Evolutionary conservation across 2,888 invertebrate genomes (phyloP), one percentile per base, ranked within the genome.

Genomic region (Campoplex capitator): DNA sequence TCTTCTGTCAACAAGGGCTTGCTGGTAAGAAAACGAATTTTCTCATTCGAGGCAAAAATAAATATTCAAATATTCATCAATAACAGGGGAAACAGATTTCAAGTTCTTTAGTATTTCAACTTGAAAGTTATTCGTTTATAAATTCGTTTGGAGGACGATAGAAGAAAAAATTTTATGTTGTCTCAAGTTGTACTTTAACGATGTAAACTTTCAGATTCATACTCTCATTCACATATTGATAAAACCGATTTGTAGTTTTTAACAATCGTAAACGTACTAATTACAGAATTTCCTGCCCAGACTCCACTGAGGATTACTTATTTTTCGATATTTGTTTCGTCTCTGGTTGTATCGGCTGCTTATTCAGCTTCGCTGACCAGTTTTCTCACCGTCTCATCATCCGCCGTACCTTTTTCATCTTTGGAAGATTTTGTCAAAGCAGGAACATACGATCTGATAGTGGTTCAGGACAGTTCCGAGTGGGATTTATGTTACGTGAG

Each of bases 1-100:
- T 92, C 48, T 89, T 92, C 28, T 93, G 93, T 54, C 91, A 91
- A 51, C 93, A 93, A 74, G 91, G 91, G 23, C 80, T 91, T 51
- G 54, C 88, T 68, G 88, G 92, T 92, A 80, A 86, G 68, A 58
- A 73, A 54, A 32, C 42, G 11, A 58, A 1, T n/a, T 58, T 58
- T 28, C 28, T 9, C 0, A 56, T 23, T 51, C 4, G 16, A 1
- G 4, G 8, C 13, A 67, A 67, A 2, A 35, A 42, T n/a, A 42
- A 42, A 67, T 51, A 42, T 9, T 1, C 42, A 9, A 0, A 42
- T 42, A 8, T 8, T 42, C 9, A 42, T 42, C 9, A 42, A 42
- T 9, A 42, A 42, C 23, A 23, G 23, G 23, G 23, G 23, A 0
- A 23, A 23, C 23, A 23, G 23, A 23, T 23, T 23, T 23, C 23